phyloP scores from a whole-genome alignment of 2,797 vertebrate genomes.

The Microchirus variegatus region DNA sequence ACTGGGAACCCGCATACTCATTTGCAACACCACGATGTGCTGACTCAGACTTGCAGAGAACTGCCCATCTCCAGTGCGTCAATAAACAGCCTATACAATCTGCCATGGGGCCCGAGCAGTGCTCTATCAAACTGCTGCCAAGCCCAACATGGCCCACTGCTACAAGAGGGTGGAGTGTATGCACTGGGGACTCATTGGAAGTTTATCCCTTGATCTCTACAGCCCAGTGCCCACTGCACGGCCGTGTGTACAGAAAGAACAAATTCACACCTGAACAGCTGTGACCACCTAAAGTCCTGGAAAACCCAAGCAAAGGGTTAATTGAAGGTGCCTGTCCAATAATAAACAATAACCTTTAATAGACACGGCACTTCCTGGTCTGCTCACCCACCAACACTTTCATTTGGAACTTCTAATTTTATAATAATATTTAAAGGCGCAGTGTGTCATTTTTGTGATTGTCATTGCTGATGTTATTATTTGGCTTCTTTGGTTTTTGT shows the following conservation, averaged over 20 bases:
- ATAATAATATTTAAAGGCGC: too few species aligned
- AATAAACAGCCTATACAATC: conserved; percentile 65
- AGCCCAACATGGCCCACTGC: conserved; percentile 49
- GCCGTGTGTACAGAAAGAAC: conserved; percentile 52
- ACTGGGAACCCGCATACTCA: conserved; percentile 43
- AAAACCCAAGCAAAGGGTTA: conserved; percentile 47
- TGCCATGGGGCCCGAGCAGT: conserved; percentile 49
- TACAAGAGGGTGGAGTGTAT: conserved; percentile 26
- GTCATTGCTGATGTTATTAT: too few species aligned
- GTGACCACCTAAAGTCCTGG: conserved; percentile 41
- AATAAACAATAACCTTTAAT: too few species aligned
- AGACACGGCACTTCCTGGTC: too few species aligned
- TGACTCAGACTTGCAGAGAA: conserved; percentile 69
- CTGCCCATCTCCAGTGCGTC: conserved; percentile 64
- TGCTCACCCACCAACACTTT: too few species aligned
- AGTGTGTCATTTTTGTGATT: too few species aligned
- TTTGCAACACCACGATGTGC: conserved; percentile 63
- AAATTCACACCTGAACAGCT: conserved; percentile 66
- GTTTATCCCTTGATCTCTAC: conserved; percentile 63
- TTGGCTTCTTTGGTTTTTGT: too few species aligned
- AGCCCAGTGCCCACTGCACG: conserved; percentile 59
- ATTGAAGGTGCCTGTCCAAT: conserved; percentile 15
- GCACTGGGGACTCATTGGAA: conserved; percentile 54
- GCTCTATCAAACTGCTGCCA: conserved; percentile 70
- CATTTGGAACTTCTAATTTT: too few species aligned